These are phyloP conservation scores for Dromius quadrimaculatus DNA, from an alignment of 2,888 invertebrate species.

Conservation along the genomic window DNA sequence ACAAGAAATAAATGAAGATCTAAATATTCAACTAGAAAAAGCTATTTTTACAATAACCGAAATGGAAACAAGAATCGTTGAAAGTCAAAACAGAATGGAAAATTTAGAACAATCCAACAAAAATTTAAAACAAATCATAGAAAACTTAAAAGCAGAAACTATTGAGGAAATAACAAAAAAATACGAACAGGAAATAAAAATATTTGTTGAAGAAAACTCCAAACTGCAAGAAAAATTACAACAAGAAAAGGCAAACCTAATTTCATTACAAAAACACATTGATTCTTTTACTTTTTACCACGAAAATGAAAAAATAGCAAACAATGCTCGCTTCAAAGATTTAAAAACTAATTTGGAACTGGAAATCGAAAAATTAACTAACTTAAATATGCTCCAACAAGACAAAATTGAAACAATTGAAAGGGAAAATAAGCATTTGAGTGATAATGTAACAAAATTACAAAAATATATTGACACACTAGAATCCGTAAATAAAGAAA, in stretches of 20 bases:
- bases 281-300: slow-evolving; percentile 38
- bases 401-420: slow-evolving; percentile 44
- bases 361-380: slow-evolving; percentile 43
- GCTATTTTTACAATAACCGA: not conserved
- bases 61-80: not conserved
- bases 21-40: not conserved
- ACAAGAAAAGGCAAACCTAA: slow-evolving; percentile 32
- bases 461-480: slow-evolving; percentile 1
- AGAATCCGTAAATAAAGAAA: slow-evolving; percentile 20
- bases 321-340: slow-evolving; percentile 14
- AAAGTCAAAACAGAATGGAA: slow-evolving; percentile 62
- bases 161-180: slow-evolving; percentile 49
- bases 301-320: slow-evolving; percentile 42
- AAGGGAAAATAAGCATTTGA: slow-evolving; percentile 47
- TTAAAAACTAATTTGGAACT: slow-evolving; percentile 34
- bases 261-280: slow-evolving; percentile 12
- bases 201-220: slow-evolving; percentile 51
- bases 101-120: slow-evolving; percentile 59
- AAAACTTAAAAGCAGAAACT: slow-evolving; percentile 5
- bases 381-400: slow-evolving; percentile 48
- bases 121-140: not conserved
- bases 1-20: slow-evolving; percentile 23
- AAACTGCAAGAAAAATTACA: slow-evolving; percentile 45
- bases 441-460: slow-evolving; percentile 32
- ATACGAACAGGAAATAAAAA: slow-evolving; percentile 52